Evolutionary conservation across 2,113 vertebrate genomes (phyloP), one percentile per base, ranked within the genome.

Genomic region (Oncorhynchus mykiss): DNA sequence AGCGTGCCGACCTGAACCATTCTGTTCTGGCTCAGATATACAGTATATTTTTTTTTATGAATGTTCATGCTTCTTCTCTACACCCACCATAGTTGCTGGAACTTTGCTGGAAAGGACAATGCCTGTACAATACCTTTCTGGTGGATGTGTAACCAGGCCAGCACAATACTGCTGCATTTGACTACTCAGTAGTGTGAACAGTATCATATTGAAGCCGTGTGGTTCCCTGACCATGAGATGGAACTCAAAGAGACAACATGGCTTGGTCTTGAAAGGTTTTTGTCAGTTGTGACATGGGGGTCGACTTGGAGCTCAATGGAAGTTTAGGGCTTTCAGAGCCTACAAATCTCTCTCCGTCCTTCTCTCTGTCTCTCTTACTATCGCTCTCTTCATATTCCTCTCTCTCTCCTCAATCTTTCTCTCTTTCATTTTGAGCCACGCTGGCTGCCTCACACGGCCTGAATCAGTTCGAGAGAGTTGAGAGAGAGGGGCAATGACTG

Each of bases 271-370:
- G 64, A 76, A 78, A 51, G 12, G 49, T 49, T 70, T 73, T 73
- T 77, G 65, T 34, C 69, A 34, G 24, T 73, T 64, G 54, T 67
- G 60, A 62, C 48, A 65, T 71, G 45, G 39, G 67, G 25, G 51
- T 45, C 39, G 9, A 45, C 39, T 45, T 45, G 73, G 73, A 25
- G 67, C 34, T 79, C 57, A 77, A 67, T 39, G 59, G 25, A 73
- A 59, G 74, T 48, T 49, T 70, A n/a, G 39, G 3, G 16, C n/a
- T 18, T 48, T 27, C 39, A 54, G 51, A n/a, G 57, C 16, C 20
- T 24, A 22, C 2, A 22, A 62, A 62, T 70, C 22, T 14, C 7
- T 22, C 7, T 51, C 69, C 4, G 0, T 54, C 29, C n/a, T 25
- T 14, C 5, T 54, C 51, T 4, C 14, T 16, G 14, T 54, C 3